Conservation (phyloP, 2,888 invertebrate genomes). For the Lottia scabra region DNA sequence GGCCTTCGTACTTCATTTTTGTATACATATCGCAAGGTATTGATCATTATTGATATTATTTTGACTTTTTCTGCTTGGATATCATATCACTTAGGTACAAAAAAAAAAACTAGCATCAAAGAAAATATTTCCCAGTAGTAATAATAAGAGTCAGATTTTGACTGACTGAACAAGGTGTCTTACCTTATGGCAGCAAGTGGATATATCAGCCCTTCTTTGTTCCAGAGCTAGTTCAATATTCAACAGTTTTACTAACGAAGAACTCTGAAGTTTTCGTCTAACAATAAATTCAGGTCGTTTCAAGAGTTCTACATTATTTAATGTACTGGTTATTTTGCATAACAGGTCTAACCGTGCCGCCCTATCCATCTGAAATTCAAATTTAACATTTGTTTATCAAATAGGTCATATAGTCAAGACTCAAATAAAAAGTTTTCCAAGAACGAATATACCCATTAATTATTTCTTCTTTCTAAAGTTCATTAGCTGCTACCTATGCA, state of each 20-base stretch:
- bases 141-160: no score
- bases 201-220: constrained; percentile 28
- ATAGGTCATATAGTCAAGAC: no score
- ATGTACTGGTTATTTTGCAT: constrained; percentile 20
- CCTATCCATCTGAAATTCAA: constrained; percentile 18
- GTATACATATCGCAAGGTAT: no score
- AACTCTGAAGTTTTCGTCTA: constrained; percentile 27
- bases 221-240: constrained; percentile 34
- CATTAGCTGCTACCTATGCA: no score
- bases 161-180: background rate
- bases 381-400: background rate
- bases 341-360: constrained; percentile 23
- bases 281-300: constrained; percentile 24
- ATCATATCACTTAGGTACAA: no score
- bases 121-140: no score
- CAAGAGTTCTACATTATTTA: constrained; percentile 18
- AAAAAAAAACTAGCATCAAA: no score
- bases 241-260: constrained; percentile 26
- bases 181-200: constrained; percentile 38
- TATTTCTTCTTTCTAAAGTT: no score
- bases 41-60: no score
- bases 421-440: no score
- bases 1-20: background rate
- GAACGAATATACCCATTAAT: no score
- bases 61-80: no score